Base-by-base conservation (phyloP, 2,888 invertebrate genomes). In the Cerceris rybyensis region DNA sequence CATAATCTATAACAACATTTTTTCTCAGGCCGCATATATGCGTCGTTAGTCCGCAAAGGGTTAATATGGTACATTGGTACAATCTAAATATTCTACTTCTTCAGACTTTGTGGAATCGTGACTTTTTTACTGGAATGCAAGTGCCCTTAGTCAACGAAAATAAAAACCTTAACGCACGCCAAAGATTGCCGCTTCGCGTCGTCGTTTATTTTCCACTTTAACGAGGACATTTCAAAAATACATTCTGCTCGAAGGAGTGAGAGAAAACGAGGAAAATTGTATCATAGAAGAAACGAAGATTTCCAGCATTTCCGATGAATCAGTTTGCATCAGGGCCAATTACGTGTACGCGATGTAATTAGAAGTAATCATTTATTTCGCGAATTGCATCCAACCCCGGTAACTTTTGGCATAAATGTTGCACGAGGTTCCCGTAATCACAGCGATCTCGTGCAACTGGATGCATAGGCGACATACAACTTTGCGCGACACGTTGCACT, bases 341-440 rank as follows among this genome's bases (percentile, higher is more conserved):
- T 11, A 39, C 64, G 57, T 61, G 39, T 49, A 63, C 67, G 68
- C 42, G n/a, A 52, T 9, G 13, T 52, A 72, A 66, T 69, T 69
- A 57, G 58, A 54, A 16, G 58, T 58, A 68, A 68, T 55, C 43
- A 75, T 71, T 75, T 41, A 42, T 58, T 52, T 14, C 49, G 60
- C 11, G 65, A 70, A 54, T 58, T 58, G 57, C n/a, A 50, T 75
- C 28, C 28, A 28, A 70, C 69, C 70, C 59, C 80, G 55, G 64
- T 57, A 82, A 76, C 73, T 83, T 83, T 70, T n/a, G 42, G 50
- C 78, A 65, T 74, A 76, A 74, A 80, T 78, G 80, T 75, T 60
- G 41, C 75, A 54, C 71, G 11, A 54, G 70, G 50, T 59, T 74
- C 73, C 72, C 77, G 66, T 80, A 77, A 82, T 82, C 70, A 70